Evolutionary conservation across 2,797 vertebrate species (phyloP).

Genomic region (Trematomus bernacchii): DNA sequence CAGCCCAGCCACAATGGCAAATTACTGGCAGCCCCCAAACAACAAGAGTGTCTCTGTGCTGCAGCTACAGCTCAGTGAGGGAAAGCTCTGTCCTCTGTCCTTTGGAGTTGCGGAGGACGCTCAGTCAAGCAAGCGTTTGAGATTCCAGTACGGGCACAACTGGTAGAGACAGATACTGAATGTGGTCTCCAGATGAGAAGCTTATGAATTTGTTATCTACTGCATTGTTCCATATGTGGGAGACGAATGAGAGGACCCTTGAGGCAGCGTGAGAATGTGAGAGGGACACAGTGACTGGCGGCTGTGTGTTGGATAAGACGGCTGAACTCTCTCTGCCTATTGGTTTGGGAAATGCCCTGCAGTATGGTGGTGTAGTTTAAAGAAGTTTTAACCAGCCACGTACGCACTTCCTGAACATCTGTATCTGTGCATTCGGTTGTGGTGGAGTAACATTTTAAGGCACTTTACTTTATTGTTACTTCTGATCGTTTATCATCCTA

Average conservation of each 20-base stretch:
- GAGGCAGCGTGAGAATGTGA: constrained; percentile 64
- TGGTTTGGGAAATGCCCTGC: constrained; percentile 28
- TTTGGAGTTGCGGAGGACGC: constrained; percentile 67
- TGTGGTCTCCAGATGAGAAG: constrained; percentile 74
- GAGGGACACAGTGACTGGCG: constrained; percentile 47
- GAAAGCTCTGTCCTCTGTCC: constrained; percentile 81
- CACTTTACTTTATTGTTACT: not conserved
- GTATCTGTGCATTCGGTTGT: not conserved
- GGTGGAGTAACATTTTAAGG: not conserved
- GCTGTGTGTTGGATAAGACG: constrained; percentile 29
- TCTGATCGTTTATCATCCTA: not conserved
- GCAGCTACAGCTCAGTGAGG: constrained; percentile 64
- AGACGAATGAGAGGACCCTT: constrained; percentile 69
- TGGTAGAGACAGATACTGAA: constrained; percentile 71
- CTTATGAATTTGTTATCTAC: constrained; percentile 83
- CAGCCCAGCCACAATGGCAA: constrained; percentile 69
- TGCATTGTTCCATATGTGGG: constrained; percentile 80
- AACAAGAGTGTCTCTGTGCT: constrained; percentile 85
- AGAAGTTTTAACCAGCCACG: not conserved
- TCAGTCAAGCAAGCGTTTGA: constrained; percentile 64
- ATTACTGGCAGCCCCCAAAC: constrained; percentile 56
- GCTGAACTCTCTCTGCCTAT: constrained; percentile 22
- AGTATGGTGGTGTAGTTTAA: constrained; percentile 11
- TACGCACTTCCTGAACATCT: constrained; percentile 4
- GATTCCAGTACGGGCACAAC: constrained; percentile 82